phyloP scores from a whole-genome alignment of 2,888 invertebrate species.

The Tipula vernalis region DNA sequence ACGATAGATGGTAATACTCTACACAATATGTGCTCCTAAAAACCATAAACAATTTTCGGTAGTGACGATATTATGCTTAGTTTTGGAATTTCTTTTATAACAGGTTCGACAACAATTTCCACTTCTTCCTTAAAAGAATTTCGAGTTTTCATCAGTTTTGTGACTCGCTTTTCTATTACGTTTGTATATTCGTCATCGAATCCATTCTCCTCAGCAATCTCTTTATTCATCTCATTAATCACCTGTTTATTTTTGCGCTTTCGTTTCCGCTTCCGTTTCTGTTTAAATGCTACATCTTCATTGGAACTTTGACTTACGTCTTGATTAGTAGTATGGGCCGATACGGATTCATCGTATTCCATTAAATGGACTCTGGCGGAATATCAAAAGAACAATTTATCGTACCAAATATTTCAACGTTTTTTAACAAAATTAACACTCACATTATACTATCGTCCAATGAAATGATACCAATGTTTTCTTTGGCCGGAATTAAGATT shows the following conservation, averaged over 20 bases:
- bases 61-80: not conserved
- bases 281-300: not conserved
- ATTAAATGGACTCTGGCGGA: not conserved
- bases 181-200: not conserved
- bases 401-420: not conserved
- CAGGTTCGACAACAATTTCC: not conserved
- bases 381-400: not conserved
- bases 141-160: not conserved
- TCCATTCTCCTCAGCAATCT: not conserved
- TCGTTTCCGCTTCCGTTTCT: not conserved
- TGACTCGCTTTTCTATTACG: not conserved
- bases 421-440: not conserved
- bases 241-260: not conserved
- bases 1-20: not conserved
- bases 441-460: not conserved
- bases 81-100: not conserved
- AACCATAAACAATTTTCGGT: not conserved
- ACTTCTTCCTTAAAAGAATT: not conserved
- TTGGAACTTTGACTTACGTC: not conserved
- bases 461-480: not conserved
- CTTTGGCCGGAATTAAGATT: not conserved
- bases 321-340: not conserved
- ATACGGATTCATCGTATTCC: not conserved
- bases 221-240: not conserved
- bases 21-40: not conserved